Evolutionary conservation across 2,888 invertebrate species (phyloP), one percentile per base, ranked within the genome.

Genomic region (Cartodere bifasciata): DNA sequence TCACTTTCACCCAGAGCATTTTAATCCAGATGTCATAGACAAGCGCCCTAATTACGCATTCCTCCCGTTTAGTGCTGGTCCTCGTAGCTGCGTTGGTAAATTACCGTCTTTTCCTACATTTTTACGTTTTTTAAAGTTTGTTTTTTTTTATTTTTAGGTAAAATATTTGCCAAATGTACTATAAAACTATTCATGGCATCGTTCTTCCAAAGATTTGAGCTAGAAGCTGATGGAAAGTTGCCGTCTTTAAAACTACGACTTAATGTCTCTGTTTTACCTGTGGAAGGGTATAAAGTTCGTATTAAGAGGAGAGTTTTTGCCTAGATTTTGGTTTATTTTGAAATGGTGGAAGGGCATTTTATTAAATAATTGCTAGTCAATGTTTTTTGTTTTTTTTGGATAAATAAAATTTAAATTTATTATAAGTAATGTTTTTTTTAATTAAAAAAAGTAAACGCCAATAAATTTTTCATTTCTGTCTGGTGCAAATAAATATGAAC

Each of bases 1-100:
- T 6, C 43, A 54, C 34, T 56, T 55, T 33, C 41, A 55, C 38
- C 56, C 56, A 2, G 52, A 55, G 21, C 53, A 56, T 43, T 56
- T 56, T 41, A 28, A 48, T n/a, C 51, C 52, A 3, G 53, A 52
- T 36, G 33, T 27, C 4, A 47, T 43, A 4, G 28, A 32, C n/a
- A 42, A 44, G 20, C 40, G 55, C 16, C 47, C 48, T 34, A 36
- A 42, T 14, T 56, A 49, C 30, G 41, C 49, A 3, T 56, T 43
- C 42, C n/a, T 54, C 16, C 55, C 56, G 1, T 56, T 55, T 26
- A 56, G 54, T 44, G 47, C 49, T 7, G 55, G 55, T 10, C 45
- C 48, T 5, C 40, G 55, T 31, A 44, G 46, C 13, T 55, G 55
- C 29, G 43, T 50, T 11, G 52, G 50, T 50, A 40, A 43, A 35